Percentiles rank a stretch among this genome's conserved stretches.
Conservation (phyloP, 2,888 invertebrate genomes). For the Celastrina argiolus region DNA sequence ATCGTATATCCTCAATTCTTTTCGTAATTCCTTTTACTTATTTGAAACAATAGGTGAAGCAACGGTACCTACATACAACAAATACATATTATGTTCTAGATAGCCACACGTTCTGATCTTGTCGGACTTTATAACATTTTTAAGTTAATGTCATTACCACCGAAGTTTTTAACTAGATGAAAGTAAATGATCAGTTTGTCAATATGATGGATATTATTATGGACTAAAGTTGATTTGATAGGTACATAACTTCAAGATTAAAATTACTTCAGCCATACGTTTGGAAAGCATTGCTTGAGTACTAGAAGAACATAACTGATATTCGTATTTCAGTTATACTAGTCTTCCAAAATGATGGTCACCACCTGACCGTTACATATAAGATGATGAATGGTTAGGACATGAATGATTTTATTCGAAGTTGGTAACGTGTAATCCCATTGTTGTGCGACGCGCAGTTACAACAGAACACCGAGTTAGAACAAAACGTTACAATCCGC, state of each 20-base stretch:
- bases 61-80: constrained; percentile 17
- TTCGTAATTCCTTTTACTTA: constrained; percentile 7
- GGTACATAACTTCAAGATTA: no score
- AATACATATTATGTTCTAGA: constrained; percentile 7
- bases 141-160: background rate
- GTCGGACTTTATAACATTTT: background rate
- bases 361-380: background rate
- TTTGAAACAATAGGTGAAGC: constrained; percentile 16
- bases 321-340: background rate
- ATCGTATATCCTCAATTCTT: constrained; percentile 1
- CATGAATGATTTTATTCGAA: background rate
- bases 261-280: no score
- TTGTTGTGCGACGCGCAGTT: background rate
- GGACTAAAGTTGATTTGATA: no score
- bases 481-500: background rate
- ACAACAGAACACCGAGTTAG: background rate
- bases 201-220: no score
- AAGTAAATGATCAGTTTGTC: no score
- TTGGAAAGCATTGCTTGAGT: no score
- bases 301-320: no score
- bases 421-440: constrained; percentile 15
- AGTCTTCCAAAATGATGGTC: background rate
- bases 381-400: constrained; percentile 18
- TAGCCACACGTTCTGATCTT: background rate
- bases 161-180: background rate